A percentile compares a stretch with the other conserved stretches of the same genome.
Evolutionary conservation across 1,140 invertebrate genomes (phyloP).

Genomic region (Dolichoris vasculosae): DNA sequence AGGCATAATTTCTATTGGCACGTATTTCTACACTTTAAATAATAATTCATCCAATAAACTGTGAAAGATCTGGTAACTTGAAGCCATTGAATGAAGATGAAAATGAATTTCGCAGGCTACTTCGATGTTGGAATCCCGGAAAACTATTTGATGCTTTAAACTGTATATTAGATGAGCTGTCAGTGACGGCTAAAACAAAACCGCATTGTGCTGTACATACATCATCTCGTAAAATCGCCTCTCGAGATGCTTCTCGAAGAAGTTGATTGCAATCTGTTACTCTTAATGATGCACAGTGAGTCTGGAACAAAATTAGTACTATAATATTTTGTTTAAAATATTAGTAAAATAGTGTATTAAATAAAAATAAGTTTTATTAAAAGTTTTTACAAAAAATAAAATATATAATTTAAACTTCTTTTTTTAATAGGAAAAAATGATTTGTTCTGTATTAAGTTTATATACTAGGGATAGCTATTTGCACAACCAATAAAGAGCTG

Average conservation of each 20-base stretch:
- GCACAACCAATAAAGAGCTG: no score
- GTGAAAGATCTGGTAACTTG: constrained; percentile 79
- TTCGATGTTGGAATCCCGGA: constrained; percentile 64
- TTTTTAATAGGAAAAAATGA: no score
- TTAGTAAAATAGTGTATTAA: background rate
- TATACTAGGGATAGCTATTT: no score
- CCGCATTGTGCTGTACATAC: constrained; percentile 93
- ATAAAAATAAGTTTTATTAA: background rate
- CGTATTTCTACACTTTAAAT: constrained; percentile 16
- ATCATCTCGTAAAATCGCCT: constrained; percentile 88
- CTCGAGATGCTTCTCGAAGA: constrained; percentile 85
- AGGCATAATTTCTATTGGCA: constrained; percentile 48
- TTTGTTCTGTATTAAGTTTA: no score
- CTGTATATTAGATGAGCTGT: constrained; percentile 60
- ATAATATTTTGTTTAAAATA: background rate
- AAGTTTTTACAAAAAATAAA: no score
- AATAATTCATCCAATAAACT: constrained; percentile 75
- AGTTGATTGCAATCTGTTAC: constrained; percentile 91
- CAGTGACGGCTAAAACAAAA: constrained; percentile 74
- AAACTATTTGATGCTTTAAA: constrained; percentile 65
- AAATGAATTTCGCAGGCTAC: constrained; percentile 64
- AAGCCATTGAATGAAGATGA: constrained; percentile 73
- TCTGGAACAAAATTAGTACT: constrained; percentile 74
- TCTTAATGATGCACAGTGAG: constrained; percentile 90
- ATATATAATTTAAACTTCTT: no score